Conservation (phyloP, 2,113 vertebrate species). For the Tonatia bakeri region DNA sequence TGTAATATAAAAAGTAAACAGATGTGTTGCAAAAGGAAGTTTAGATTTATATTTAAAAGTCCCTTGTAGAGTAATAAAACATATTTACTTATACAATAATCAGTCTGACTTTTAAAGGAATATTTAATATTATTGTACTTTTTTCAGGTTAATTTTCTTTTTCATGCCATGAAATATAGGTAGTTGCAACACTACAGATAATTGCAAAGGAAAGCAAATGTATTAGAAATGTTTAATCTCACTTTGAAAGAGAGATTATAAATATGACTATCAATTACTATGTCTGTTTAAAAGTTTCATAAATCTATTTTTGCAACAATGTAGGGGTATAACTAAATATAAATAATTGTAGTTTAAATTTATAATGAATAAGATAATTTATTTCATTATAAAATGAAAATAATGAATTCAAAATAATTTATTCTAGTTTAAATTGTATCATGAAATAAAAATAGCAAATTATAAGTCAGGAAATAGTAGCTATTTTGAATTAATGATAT, state of each 20-base stretch:
- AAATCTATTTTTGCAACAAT: neutral
- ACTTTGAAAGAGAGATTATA: neutral
- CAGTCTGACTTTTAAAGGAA: neutral
- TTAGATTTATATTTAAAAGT: conserved; percentile 11
- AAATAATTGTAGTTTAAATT: neutral
- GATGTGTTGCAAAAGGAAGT: neutral
- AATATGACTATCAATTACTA: neutral
- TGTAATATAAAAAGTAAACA: neutral
- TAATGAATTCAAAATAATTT: neutral
- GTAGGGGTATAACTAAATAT: neutral
- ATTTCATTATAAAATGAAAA: too few relatives aligned
- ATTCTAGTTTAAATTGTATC: neutral
- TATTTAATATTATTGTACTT: neutral
- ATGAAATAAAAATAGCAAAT: conserved; percentile 22
- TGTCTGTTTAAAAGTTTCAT: neutral
- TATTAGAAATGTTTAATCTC: neutral
- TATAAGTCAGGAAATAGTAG: neutral
- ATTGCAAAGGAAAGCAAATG: neutral
- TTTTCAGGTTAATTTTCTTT: neutral
- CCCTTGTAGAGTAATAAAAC: neutral
- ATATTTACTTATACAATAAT: neutral
- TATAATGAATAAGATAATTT: too few relatives aligned
- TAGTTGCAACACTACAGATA: neutral
- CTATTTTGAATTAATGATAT: neutral
- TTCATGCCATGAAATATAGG: neutral